These are phyloP conservation scores for Cacoxenus indagator DNA, from an alignment of 2,888 invertebrate genomes.

Conservation along the genomic window DNA sequence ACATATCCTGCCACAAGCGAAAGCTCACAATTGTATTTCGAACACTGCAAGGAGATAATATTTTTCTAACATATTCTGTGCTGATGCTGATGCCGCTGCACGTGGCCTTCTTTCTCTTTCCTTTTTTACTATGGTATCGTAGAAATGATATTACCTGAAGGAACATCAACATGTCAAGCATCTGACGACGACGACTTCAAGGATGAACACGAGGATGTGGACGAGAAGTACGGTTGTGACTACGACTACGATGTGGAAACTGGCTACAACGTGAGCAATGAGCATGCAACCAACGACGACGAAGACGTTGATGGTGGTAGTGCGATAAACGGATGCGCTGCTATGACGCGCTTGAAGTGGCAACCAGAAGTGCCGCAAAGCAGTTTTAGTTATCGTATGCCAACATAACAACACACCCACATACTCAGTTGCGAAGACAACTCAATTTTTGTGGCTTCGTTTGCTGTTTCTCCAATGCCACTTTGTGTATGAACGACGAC, in stretches of 20 bases:
- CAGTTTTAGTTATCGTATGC: neutral
- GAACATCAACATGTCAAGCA: conserved; percentile 55
- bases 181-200: conserved; percentile 29
- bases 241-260: neutral
- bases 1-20: too few relatives aligned
- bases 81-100: neutral
- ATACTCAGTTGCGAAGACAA: neutral
- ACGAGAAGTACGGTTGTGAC: conserved; percentile 45
- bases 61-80: conserved; percentile 55
- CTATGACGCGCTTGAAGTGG: conserved; percentile 60
- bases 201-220: neutral
- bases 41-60: conserved; percentile 61
- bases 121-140: conserved; percentile 33
- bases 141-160: conserved; percentile 64
- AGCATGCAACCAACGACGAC: neutral
- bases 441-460: neutral
- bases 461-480: neutral
- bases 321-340: conserved; percentile 62
- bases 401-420: conserved; percentile 21
- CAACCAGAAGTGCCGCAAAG: conserved; percentile 26
- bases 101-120: neutral
- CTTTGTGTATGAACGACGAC: neutral
- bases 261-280: neutral
- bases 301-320: neutral
- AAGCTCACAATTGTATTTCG: too few relatives aligned